Percentiles rank a stretch among this genome's conserved stretches.
phyloP scores from a whole-genome alignment of 2,888 invertebrate species.

The Phrixothrix hirtus region DNA sequence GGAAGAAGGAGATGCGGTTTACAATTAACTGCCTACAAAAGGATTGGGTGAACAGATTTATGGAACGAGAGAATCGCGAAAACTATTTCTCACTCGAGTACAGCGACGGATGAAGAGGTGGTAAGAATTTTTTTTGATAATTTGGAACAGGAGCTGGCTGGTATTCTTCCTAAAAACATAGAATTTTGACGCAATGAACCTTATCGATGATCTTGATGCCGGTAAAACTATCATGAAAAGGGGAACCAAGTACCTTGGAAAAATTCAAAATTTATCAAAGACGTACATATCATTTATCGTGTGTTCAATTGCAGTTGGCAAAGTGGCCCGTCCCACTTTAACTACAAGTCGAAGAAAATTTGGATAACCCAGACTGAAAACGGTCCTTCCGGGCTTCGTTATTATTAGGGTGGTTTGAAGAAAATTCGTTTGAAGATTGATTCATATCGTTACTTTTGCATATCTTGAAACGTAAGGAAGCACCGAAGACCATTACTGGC shows the following conservation, averaged over 20 bases:
- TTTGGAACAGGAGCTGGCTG: background rate
- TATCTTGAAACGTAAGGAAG: background rate
- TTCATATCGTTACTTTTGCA: background rate
- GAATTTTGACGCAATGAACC: too few species aligned
- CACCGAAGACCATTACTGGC: background rate
- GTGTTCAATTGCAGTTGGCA: background rate
- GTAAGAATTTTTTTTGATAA: background rate
- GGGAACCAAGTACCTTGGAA: background rate
- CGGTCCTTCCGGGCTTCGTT: too few species aligned
- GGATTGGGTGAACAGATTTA: background rate
- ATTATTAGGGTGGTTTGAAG: background rate
- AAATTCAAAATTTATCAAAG: background rate
- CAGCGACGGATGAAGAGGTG: background rate
- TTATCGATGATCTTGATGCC: too few species aligned
- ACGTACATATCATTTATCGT: background rate
- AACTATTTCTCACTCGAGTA: background rate
- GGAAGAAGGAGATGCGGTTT: background rate
- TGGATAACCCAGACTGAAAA: too few species aligned
- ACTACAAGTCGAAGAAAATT: background rate
- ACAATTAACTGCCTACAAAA: too few species aligned
- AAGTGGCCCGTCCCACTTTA: background rate
- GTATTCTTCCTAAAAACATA: background rate
- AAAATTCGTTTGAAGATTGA: background rate
- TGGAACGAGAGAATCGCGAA: background rate
- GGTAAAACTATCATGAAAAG: background rate